These are phyloP conservation scores for Melieria picta DNA, from an alignment of 2,888 invertebrate genomes.

Conservation along the genomic window DNA sequence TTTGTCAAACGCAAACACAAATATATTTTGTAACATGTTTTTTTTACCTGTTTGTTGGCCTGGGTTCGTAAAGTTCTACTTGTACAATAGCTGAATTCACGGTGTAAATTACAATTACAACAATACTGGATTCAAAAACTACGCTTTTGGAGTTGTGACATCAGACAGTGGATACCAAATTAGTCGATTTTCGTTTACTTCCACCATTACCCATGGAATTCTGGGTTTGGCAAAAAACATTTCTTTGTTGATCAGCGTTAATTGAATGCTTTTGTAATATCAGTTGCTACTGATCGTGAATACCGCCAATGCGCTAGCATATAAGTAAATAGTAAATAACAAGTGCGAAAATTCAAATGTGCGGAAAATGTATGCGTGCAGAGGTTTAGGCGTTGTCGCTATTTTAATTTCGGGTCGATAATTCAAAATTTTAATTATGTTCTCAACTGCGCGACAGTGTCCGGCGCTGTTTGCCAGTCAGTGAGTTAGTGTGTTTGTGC, in stretches of 20 bases:
- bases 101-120: too few relatives aligned
- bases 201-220: not conserved
- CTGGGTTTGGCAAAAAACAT: not conserved
- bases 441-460: constrained; percentile 9
- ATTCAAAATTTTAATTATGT: constrained; percentile 28
- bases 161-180: not conserved
- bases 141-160: not conserved
- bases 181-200: not conserved
- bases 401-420: constrained; percentile 27
- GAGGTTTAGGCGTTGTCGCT: not conserved
- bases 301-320: too few relatives aligned
- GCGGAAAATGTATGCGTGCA: too few relatives aligned
- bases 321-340: not conserved
- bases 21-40: too few relatives aligned
- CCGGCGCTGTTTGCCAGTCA: not conserved
- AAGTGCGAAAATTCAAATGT: not conserved
- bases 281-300: too few relatives aligned
- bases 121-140: not conserved
- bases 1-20: too few relatives aligned
- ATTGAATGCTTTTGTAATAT: too few relatives aligned
- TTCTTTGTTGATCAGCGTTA: too few relatives aligned
- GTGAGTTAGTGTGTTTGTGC: too few relatives aligned
- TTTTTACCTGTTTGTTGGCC: too few relatives aligned
- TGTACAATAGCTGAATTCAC: too few relatives aligned
- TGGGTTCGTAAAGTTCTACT: too few relatives aligned